Percentiles rank a stretch among this genome's conserved stretches.
phyloP scores from a whole-genome alignment of 2,113 vertebrate genomes.

The Crotalus horridus region DNA sequence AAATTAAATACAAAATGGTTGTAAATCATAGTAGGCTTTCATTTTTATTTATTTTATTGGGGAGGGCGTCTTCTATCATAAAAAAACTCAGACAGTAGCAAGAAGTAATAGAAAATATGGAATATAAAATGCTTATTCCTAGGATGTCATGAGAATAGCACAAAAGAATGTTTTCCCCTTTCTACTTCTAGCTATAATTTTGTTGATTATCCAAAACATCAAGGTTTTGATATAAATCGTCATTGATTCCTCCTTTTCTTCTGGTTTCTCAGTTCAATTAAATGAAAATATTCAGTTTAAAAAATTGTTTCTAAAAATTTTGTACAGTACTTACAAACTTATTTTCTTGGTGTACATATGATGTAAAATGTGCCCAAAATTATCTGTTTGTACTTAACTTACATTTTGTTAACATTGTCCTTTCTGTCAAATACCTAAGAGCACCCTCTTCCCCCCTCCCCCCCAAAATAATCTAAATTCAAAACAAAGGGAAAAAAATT shows the following conservation, averaged over 20 bases:
- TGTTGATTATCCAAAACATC: neutral
- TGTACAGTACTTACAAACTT: neutral
- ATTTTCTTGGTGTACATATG: neutral
- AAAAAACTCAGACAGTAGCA: neutral
- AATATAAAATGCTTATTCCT: conserved; percentile 1
- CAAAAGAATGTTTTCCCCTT: neutral
- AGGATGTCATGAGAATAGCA: neutral
- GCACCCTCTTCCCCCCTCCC: neutral
- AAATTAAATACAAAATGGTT: conserved; percentile 9
- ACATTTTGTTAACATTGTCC: neutral
- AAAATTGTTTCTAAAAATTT: neutral
- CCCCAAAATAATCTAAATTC: neutral
- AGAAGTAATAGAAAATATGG: neutral
- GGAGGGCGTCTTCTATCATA: neutral
- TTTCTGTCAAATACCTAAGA: neutral
- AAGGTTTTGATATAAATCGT: neutral
- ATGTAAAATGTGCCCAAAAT: neutral
- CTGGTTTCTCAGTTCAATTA: neutral
- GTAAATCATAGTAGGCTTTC: conserved; percentile 28
- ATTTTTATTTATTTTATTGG: neutral
- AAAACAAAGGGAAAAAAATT: neutral
- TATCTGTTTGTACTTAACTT: neutral
- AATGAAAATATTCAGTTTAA: neutral
- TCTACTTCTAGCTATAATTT: neutral
- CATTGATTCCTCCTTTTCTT: neutral